A percentile compares a stretch with the other conserved stretches of the same genome.
Evolutionary conservation across 1,140 invertebrate species (phyloP).

Genomic region (Drosophila sucinea): DNA sequence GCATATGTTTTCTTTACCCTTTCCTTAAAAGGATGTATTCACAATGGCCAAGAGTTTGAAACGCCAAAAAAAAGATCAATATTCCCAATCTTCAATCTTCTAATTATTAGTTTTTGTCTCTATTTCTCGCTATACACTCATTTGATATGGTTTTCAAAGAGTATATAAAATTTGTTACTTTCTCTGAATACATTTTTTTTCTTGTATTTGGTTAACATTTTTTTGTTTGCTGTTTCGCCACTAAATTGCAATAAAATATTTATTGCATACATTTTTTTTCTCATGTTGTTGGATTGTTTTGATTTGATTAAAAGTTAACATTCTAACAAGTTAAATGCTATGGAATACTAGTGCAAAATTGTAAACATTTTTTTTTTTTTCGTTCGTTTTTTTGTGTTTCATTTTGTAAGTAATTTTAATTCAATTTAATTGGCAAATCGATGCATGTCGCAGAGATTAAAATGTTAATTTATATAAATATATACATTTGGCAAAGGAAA

Average conservation of each 20-base stretch:
- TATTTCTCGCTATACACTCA: not conserved
- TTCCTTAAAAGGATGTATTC: not conserved
- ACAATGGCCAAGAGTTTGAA: not conserved
- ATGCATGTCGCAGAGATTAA: conserved; percentile 43
- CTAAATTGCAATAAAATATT: conserved; percentile 55
- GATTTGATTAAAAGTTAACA: conserved; percentile 66
- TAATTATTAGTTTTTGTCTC: not conserved
- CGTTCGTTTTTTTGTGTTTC: not conserved
- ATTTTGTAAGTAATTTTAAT: conserved; percentile 63
- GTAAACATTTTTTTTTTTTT: conserved; percentile 41
- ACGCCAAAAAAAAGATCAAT: not conserved
- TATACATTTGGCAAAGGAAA: conserved; percentile 8
- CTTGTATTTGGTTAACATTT: conserved; percentile 29
- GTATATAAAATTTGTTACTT: not conserved
- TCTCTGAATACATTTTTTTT: not conserved
- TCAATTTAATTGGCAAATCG: conserved; percentile 49
- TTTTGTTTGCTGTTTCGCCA: conserved; percentile 15
- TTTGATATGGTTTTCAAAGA: not conserved
- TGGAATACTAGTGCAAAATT: conserved; percentile 36
- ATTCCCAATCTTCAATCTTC: too few relatives aligned
- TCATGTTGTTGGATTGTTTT: conserved; percentile 45
- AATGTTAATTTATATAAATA: conserved; percentile 67
- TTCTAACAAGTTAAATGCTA: conserved; percentile 55
- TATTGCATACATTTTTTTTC: conserved; percentile 27
- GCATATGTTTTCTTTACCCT: conserved; percentile 46